Percentiles rank a stretch among this genome's conserved stretches.
These are phyloP conservation scores for Capricornis sumatraensis DNA, from an alignment of 2,113 vertebrate species.

Conservation along the genomic window DNA sequence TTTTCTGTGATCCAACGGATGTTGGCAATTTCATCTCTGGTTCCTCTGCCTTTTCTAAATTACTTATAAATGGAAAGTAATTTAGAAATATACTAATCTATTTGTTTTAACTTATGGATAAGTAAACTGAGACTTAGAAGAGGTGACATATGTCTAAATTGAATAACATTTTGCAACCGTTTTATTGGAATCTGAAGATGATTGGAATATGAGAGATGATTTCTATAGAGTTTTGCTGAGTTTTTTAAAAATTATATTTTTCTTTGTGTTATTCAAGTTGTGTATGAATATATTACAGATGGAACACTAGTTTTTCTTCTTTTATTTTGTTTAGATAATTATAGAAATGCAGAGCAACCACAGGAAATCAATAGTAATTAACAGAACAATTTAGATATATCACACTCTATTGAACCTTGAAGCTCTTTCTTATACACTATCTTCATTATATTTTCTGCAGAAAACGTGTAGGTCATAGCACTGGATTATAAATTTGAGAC, in stretches of 20 bases:
- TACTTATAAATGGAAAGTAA: neutral
- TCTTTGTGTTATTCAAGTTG: neutral
- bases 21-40: neutral
- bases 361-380: neutral
- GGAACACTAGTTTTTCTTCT: neutral
- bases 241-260: constrained; percentile 10
- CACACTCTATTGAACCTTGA: neutral
- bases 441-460: constrained; percentile 6
- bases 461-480: neutral
- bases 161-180: neutral
- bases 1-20: neutral
- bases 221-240: neutral
- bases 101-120: neutral
- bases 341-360: neutral
- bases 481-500: neutral
- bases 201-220: neutral
- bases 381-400: constrained; percentile 38
- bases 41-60: neutral
- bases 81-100: neutral
- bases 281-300: neutral
- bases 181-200: neutral
- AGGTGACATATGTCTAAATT: neutral
- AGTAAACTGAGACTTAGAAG: neutral
- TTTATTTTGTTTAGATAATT: constrained; percentile 21
- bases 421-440: neutral